Evolutionary conservation across 2,797 vertebrate species (phyloP), one percentile per base, ranked within the genome.

Genomic region (Typhlichthys eigenmanni): DNA sequence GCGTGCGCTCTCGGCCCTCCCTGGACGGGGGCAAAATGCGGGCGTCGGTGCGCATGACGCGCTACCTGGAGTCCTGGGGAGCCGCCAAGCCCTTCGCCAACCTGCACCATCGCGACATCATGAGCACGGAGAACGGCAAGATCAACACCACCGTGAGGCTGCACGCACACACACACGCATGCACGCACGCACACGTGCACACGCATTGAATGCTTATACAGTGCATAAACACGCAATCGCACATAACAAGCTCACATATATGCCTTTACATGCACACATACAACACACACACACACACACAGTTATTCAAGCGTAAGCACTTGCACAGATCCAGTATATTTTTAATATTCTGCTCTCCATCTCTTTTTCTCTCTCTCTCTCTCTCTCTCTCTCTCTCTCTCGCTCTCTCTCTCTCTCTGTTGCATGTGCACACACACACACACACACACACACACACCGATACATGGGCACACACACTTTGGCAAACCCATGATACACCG

Each of bases 81-180:
- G 97, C 97, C 0, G 97, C 95, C 75, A 99, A 99, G 79, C 97
- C 97, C 0, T 99, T 99, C 6, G 97, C 97, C 62, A 96, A 99
- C 84, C 89, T 99, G 60, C 96, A 98, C 75, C 96, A 98, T 75
- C 89, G 96, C 61, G 97, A 98, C 85, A 98, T 96, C 91, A 97
- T 99, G 96, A 98, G 94, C 76, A 95, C 96, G 0, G 96, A 98
- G 91, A 98, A 98, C 0, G 96, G 95, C 88, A 96, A 94, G 90
- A 97, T 98, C 91, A 96, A 95, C 91, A 98, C 96, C 66, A 94
- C 89, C 17, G 97, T 99, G 83, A 87, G 94, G 73, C 2, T 0
- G 13, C 34, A 19, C 50, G 6, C 0, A 6, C 63, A 29, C 12
- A 1, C 45, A 0, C 4, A 43, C 2, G 19, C 8, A n/a, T 13